Evolutionary conservation across 1,140 invertebrate species (phyloP).

Genomic region (Temnothorax longispinosus): DNA sequence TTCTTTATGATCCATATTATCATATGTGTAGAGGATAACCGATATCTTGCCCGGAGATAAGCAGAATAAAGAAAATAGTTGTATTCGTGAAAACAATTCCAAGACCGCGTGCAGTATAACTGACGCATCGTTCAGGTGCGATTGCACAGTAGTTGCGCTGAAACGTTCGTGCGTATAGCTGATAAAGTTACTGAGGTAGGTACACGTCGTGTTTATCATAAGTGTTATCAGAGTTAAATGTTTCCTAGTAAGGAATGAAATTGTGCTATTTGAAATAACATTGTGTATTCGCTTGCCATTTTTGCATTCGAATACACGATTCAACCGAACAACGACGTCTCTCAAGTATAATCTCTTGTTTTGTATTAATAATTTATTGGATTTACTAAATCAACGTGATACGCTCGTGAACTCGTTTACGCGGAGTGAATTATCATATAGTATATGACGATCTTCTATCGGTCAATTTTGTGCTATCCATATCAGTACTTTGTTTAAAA

Average conservation of each 20-base stretch:
- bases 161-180: neutral
- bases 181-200: neutral
- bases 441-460: too few relatives aligned
- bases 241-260: neutral
- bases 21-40: conserved; percentile 38
- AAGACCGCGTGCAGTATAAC: neutral
- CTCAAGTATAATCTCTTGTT: neutral
- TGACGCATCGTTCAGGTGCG: neutral
- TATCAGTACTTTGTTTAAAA: too few relatives aligned
- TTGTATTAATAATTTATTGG: neutral
- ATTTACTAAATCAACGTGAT: neutral
- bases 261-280: neutral
- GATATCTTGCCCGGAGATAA: conserved; percentile 63
- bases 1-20: conserved; percentile 33
- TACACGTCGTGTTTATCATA: neutral
- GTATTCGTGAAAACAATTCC: neutral
- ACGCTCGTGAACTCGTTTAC: too few relatives aligned
- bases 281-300: neutral
- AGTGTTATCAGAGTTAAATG: conserved; percentile 6
- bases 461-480: too few relatives aligned
- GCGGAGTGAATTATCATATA: too few relatives aligned
- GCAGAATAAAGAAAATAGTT: conserved; percentile 27
- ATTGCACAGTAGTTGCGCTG: neutral
- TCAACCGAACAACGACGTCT: neutral
- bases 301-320: neutral